These are phyloP conservation scores for Physocephala rufipes DNA, from an alignment of 2,888 invertebrate genomes.

Conservation along the genomic window DNA sequence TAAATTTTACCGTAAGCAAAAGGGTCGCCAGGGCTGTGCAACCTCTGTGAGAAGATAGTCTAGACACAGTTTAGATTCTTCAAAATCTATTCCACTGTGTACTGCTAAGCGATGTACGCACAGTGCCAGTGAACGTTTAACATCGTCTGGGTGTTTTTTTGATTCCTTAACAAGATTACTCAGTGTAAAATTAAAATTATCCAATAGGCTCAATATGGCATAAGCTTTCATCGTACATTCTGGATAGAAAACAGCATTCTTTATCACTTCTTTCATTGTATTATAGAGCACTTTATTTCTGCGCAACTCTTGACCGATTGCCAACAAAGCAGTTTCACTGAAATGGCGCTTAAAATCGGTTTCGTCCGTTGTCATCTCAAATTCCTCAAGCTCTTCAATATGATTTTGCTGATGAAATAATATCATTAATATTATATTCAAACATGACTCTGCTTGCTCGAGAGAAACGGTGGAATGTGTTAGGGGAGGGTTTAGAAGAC, in stretches of 20 bases:
- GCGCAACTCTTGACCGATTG: slow-evolving; percentile 45
- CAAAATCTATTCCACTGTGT: slow-evolving; percentile 42
- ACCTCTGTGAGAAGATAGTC: slow-evolving; percentile 51
- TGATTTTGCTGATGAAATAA: slow-evolving; percentile 35
- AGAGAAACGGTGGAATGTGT: slow-evolving; percentile 45
- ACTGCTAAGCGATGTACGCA: slow-evolving; percentile 53
- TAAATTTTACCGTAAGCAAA: slow-evolving; percentile 52
- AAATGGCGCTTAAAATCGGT: slow-evolving; percentile 49
- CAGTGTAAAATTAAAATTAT: slow-evolving; percentile 49
- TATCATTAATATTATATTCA: slow-evolving; percentile 55
- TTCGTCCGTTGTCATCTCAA: slow-evolving; percentile 48
- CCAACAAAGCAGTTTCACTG: slow-evolving; percentile 32
- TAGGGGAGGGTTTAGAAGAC: slow-evolving; percentile 47
- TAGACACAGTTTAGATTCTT: slow-evolving; percentile 49
- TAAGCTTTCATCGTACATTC: slow-evolving; percentile 51
- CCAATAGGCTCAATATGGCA: slow-evolving; percentile 51
- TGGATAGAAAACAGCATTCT: slow-evolving; percentile 49
- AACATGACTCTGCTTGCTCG: slow-evolving; percentile 52
- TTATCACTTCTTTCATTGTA: slow-evolving; percentile 42
- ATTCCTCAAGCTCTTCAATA: slow-evolving; percentile 50
- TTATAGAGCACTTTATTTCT: slow-evolving; percentile 43
- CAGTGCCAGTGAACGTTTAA: slow-evolving; percentile 54
- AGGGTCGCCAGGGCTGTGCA: slow-evolving; percentile 50
- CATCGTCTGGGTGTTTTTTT: slow-evolving; percentile 49
- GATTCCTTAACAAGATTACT: slow-evolving; percentile 46